Evolutionary conservation across 2,113 vertebrate genomes (phyloP), one percentile per base, ranked within the genome.

Genomic region (Lepus timidus): DNA sequence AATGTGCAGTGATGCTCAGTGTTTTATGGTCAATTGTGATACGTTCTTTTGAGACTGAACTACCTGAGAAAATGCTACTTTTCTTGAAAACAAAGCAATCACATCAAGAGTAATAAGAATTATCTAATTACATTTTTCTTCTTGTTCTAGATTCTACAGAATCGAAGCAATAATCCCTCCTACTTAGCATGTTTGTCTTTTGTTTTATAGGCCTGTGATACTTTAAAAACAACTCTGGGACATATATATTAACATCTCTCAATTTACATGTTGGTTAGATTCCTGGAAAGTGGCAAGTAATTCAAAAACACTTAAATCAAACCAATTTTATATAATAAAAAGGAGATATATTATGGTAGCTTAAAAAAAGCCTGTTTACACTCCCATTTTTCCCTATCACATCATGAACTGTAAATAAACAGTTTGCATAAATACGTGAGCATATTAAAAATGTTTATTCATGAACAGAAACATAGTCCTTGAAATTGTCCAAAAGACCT

Each of bases 271-370:
- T 92, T 97, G 85, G 68, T 95, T 95, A 94, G 44, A 5, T 96
- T 96, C 92, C 90, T 96, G 85, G 92, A 95, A 96, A 95, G 90
- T 96, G 85, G 94, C 68, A 94, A 97, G 52, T 94, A 73, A 97
- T 95, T 96, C 75, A 95, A 88, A 96, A 95, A 95, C 88, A 92
- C 85, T 95, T 94, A 94, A 88, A 83, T 93, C 86, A 87, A 94
- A 93, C 36, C 95, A 94, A 88, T 75, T 97, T 80, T 93, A 22
- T 65, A 92, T 91, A 95, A 96, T 88, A 94, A 87, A 95, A 90
- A 68, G n/a, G 49, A 91, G 61, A 85, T 93, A 62, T 52, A 88
- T 29, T 85, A 27, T 79, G 23, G 39, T 83, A 88, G 31, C 27
- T 94, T 70, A 64, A 70, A 91, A 79, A 79, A 85, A 86, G 78